phyloP scores from a whole-genome alignment of 1,140 invertebrate genomes.

The Reticulitermes speratus region DNA sequence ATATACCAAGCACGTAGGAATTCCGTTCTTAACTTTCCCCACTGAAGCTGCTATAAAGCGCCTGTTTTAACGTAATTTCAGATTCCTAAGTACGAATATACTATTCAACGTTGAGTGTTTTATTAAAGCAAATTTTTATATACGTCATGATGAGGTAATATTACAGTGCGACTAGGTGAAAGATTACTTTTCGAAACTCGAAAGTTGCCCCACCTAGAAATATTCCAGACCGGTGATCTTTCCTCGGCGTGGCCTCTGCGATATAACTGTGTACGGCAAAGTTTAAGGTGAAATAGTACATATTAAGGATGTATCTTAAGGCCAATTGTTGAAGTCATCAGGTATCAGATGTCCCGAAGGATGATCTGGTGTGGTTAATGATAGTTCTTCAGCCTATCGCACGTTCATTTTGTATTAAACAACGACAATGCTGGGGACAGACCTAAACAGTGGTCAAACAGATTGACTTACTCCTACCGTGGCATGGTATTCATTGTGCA shows the following conservation, averaged over 20 bases:
- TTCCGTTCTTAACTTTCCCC: background rate
- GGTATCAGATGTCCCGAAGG: background rate
- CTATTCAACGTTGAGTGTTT: background rate
- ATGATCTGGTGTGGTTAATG: background rate
- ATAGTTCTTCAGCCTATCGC: background rate
- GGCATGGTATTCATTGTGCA: too few species aligned
- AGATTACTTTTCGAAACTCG: too few species aligned
- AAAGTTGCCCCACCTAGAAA: background rate
- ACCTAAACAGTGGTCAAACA: too few species aligned
- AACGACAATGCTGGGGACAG: background rate
- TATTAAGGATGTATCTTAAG: background rate
- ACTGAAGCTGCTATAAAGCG: background rate
- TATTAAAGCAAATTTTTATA: background rate
- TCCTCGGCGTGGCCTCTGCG: background rate
- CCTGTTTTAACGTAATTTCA: background rate
- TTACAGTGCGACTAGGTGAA: background rate
- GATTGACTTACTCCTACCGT: too few species aligned
- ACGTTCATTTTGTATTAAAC: background rate
- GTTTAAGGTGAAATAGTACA: background rate
- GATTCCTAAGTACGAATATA: background rate
- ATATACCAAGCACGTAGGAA: slow-evolving; percentile 20
- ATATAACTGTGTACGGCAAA: background rate
- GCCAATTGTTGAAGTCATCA: background rate
- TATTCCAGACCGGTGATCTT: background rate
- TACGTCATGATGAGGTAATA: background rate